A percentile compares a stretch with the other conserved stretches of the same genome.
phyloP scores from a whole-genome alignment of 2,113 vertebrate species.

The Sturnus vulgaris region DNA sequence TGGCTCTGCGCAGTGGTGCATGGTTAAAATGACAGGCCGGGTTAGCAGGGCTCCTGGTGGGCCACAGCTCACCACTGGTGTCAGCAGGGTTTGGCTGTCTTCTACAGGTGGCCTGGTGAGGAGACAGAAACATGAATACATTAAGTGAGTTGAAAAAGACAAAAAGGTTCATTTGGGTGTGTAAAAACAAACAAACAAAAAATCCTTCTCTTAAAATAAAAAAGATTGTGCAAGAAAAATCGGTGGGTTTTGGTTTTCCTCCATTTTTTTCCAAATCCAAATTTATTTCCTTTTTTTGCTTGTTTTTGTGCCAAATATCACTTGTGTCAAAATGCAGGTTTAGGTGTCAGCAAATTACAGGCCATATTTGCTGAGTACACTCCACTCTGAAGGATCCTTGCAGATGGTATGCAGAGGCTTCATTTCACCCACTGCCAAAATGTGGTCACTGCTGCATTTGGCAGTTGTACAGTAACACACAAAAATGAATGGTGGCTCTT shows the following conservation, averaged over 20 bases:
- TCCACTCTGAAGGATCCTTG: background rate
- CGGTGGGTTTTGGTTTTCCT: background rate
- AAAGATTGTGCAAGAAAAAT: background rate
- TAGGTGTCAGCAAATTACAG: background rate
- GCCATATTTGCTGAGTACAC: background rate
- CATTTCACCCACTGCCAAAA: background rate
- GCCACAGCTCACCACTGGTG: constrained; percentile 93
- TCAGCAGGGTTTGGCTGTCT: constrained; percentile 89
- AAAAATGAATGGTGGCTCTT: background rate
- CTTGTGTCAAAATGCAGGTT: background rate
- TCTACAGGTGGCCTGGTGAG: constrained; percentile 83
- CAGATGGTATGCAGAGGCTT: background rate
- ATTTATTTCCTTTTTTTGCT: background rate
- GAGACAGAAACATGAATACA: background rate
- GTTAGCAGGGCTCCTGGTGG: constrained; percentile 89
- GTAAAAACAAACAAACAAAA: background rate
- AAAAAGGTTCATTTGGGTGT: background rate
- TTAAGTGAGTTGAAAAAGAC: background rate
- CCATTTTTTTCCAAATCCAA: background rate
- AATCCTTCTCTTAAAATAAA: background rate
- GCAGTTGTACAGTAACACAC: background rate
- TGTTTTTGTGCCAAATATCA: background rate
- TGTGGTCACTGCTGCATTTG: background rate
- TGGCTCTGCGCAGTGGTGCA: constrained; percentile 89
- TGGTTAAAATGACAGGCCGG: constrained; percentile 87